Evolutionary conservation across 1,140 invertebrate genomes (phyloP), one percentile per base, ranked within the genome.

Genomic region (Orius insidiosus): DNA sequence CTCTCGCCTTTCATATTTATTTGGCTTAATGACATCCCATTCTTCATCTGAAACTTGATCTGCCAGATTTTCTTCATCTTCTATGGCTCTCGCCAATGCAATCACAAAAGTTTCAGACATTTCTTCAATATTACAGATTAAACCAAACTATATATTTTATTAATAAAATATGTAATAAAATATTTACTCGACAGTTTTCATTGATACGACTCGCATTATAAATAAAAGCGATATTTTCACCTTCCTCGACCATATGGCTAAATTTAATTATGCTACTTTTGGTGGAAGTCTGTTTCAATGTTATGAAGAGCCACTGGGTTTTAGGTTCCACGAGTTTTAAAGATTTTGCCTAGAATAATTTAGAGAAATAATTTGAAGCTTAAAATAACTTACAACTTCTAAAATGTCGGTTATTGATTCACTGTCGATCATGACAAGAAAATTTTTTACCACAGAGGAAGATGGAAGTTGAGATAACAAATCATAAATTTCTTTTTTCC

Each of bases 171-270:
- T 10, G 18, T 19, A 33, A 40, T 35, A 19, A 31, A 18, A 41
- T 49, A 51, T 56, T 66, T 66, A 78, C 76, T 57, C 66, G 56
- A 55, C 73, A 76, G 36, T 61, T 56, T 3, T 54, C 43, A 15
- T 63, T 55, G 44, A 58, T 53, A 7, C 63, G 60, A 0, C 82
- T 80, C 5, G 65, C 60, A 58, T 88, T 88, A 51, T 78, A 76
- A 19, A 83, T 64, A 54, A 84, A 82, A 10, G 81, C 80, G n/a
- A 87, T 59, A 59, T 88, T 87, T 54, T 83, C 79, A 2, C 85
- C 85, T 60, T 87, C 83, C 2, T 64, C 64, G 15, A 85, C 58
- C 2, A 72, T 62, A 35, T 71, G 65, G 16, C 69, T 61, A 33
- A 79, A 63, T 24, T 76, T 56, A 41, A 63, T 63, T 43, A 72